Conservation (phyloP, 2,797 vertebrate genomes). For the Taeniopygia guttata region DNA sequence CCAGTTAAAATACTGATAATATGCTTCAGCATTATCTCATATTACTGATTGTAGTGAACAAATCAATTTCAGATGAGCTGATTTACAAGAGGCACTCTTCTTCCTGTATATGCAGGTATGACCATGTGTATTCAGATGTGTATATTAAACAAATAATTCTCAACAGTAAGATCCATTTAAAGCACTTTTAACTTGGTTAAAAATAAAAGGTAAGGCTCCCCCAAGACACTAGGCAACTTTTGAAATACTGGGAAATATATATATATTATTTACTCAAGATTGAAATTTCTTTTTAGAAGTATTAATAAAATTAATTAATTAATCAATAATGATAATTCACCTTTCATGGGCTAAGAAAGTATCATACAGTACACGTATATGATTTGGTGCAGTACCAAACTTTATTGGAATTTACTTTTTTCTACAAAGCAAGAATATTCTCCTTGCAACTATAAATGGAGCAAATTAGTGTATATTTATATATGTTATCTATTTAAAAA, state of each 20-base stretch:
- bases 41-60: not conserved
- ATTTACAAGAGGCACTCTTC: not conserved
- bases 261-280: not conserved
- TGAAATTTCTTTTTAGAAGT: not conserved
- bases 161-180: not conserved
- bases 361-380: not conserved
- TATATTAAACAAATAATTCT: not conserved
- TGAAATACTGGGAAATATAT: not conserved
- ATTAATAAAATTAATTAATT: not conserved
- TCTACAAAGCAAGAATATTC: not conserved
- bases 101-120: not conserved
- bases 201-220: not conserved
- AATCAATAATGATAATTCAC: not conserved
- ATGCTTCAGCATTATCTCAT: not conserved
- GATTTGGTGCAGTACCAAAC: not conserved
- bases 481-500: not conserved
- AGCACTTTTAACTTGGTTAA: not conserved
- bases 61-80: not conserved
- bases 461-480: rapidly evolving
- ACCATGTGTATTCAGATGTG: not conserved
- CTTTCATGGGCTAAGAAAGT: not conserved
- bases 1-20: not conserved
- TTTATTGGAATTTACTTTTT: not conserved
- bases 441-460: not conserved
- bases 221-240: not conserved